These are phyloP conservation scores for Neoniphon sammara DNA, from an alignment of 2,797 vertebrate genomes.

Conservation along the genomic window DNA sequence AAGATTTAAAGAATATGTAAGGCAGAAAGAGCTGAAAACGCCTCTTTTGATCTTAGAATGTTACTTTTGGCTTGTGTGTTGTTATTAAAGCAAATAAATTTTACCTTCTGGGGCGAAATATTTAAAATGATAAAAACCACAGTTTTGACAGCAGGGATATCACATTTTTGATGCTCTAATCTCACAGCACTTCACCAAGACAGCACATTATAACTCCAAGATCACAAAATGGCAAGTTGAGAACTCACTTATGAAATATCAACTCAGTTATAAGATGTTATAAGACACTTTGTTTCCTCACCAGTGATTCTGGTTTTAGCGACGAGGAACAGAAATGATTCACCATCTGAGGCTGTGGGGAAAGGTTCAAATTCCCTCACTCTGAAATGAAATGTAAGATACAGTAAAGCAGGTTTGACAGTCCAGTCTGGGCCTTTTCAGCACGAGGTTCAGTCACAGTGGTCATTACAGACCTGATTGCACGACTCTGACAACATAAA, in stretches of 20 bases:
- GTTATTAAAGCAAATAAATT: too few species aligned
- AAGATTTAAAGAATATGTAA: background rate
- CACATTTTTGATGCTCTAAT: slow-evolving; percentile 3
- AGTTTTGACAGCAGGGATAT: too few species aligned
- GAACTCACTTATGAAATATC: background rate
- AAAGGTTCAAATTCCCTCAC: background rate
- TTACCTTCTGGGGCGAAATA: too few species aligned
- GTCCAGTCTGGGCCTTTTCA: slow-evolving; percentile 37
- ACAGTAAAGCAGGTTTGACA: slow-evolving; percentile 45
- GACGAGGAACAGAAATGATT: slow-evolving; percentile 24
- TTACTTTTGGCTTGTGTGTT: background rate
- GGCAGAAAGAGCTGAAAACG: background rate
- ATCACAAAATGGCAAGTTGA: slow-evolving; percentile 12
- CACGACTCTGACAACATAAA: slow-evolving; percentile 51
- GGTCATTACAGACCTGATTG: slow-evolving; percentile 54
- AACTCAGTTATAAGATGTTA: background rate
- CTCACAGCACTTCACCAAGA: background rate
- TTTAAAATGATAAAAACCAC: too few species aligned
- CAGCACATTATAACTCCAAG: background rate
- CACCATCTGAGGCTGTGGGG: slow-evolving; percentile 16
- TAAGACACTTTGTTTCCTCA: slow-evolving; percentile 23
- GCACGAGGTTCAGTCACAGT: slow-evolving; percentile 48
- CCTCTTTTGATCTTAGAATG: background rate
- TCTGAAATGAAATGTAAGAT: slow-evolving; percentile 32
- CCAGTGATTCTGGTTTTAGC: background rate